Percentiles rank a stretch among this genome's conserved stretches.
These are phyloP conservation scores for Platalea minor DNA, from an alignment of 2,797 vertebrate species.

Conservation along the genomic window DNA sequence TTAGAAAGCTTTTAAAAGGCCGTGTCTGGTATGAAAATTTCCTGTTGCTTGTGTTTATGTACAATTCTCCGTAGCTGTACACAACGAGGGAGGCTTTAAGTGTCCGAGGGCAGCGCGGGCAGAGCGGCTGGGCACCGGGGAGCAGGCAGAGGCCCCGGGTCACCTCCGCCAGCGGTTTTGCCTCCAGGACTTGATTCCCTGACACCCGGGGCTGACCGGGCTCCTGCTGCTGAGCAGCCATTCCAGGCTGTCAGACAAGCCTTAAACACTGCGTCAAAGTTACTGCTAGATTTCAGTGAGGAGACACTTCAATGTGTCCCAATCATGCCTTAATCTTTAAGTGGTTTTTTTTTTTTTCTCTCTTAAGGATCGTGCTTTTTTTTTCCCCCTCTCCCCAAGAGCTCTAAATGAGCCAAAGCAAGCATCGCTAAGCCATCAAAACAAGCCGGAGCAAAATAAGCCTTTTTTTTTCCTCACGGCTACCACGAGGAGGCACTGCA, in stretches of 20 bases:
- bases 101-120: neutral
- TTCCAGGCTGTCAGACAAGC: neutral
- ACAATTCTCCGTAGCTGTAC: rapidly evolving
- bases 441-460: neutral
- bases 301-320: neutral
- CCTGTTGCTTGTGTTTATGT: neutral
- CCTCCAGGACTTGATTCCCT: neutral
- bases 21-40: rapidly evolving
- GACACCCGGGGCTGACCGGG: neutral
- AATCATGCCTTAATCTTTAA: neutral
- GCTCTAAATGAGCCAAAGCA: slow-evolving; percentile 27
- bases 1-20: neutral
- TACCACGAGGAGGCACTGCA: slow-evolving; percentile 81
- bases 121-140: neutral
- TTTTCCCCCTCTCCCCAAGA: neutral
- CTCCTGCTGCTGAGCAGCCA: neutral
- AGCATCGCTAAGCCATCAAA: neutral
- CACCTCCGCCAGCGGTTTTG: neutral
- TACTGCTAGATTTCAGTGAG: neutral
- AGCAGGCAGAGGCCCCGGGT: neutral
- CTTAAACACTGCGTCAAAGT: neutral
- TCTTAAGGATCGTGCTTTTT: neutral
- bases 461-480: neutral
- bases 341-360: neutral
- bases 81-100: rapidly evolving